Percentiles rank a stretch among this genome's conserved stretches.
Evolutionary conservation across 2,113 vertebrate genomes (phyloP).

Genomic region (Bothrops jararaca): DNA sequence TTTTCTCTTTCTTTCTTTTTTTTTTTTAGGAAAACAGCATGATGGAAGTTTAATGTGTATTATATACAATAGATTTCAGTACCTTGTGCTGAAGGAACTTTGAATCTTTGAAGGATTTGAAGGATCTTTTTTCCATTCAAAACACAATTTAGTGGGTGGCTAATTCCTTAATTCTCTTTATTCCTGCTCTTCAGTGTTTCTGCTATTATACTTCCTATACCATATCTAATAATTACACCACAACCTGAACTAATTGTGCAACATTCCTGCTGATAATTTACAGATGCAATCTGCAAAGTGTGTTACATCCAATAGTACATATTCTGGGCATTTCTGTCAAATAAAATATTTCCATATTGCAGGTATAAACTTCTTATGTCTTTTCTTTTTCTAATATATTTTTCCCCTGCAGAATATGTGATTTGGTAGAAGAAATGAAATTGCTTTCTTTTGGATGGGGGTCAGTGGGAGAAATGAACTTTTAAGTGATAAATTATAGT

Average conservation of each 20-base stretch:
- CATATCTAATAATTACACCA: neutral
- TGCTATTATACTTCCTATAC: slow-evolving; percentile 5
- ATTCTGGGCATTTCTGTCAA: neutral
- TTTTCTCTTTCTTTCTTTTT: too few species aligned
- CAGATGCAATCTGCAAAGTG: neutral
- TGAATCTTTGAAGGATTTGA: slow-evolving; percentile 16
- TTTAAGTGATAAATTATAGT: neutral
- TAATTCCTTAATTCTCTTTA: slow-evolving; percentile 27
- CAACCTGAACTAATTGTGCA: neutral
- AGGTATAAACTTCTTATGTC: neutral
- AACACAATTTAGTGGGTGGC: slow-evolving; percentile 6
- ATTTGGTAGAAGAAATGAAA: neutral
- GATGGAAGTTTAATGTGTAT: slow-evolving; percentile 5
- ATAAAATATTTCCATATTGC: neutral
- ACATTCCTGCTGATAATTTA: neutral
- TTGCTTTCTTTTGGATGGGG: neutral
- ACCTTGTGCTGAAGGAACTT: neutral
- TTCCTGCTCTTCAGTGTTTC: neutral
- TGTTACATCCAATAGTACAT: neutral
- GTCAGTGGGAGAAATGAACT: neutral
- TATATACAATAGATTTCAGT: slow-evolving; percentile 3
- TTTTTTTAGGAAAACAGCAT: neutral
- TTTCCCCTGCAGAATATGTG: neutral
- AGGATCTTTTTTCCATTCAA: neutral
- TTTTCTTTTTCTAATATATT: neutral